Evolutionary conservation across 2,113 vertebrate genomes (phyloP).

Genomic region (Zeus faber): DNA sequence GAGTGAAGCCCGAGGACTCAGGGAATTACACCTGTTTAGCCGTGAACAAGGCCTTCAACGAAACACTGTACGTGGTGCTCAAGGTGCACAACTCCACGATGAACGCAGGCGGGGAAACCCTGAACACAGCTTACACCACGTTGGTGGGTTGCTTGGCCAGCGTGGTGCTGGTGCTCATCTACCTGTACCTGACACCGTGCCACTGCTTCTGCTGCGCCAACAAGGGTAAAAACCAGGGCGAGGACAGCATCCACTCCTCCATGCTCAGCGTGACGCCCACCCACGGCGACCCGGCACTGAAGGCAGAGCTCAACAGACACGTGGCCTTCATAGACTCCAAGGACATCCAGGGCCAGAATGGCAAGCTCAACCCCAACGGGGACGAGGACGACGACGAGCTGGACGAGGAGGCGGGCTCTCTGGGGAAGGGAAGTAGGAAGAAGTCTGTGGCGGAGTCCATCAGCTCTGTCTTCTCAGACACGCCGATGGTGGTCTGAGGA

Average conservation of each 20-base stretch:
- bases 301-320: slow-evolving; percentile 76
- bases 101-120: slow-evolving; percentile 78
- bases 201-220: slow-evolving; percentile 88
- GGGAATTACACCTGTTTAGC: slow-evolving; percentile 91
- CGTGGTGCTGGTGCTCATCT: slow-evolving; percentile 93
- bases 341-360: slow-evolving; percentile 83
- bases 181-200: slow-evolving; percentile 94
- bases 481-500: slow-evolving; percentile 92
- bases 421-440: slow-evolving; percentile 83
- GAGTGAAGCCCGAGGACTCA: slow-evolving; percentile 77
- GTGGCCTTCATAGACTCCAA: slow-evolving; percentile 83
- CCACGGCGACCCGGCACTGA: slow-evolving; percentile 76
- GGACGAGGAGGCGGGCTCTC: slow-evolving; percentile 64
- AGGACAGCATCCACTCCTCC: slow-evolving; percentile 94
- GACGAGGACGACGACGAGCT: slow-evolving; percentile 64
- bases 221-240: slow-evolving; percentile 77
- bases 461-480: slow-evolving; percentile 96
- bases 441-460: slow-evolving; percentile 94
- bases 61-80: slow-evolving; percentile 90
- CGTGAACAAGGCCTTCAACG: slow-evolving; percentile 82
- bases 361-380: slow-evolving; percentile 82
- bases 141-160: slow-evolving; percentile 95
- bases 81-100: slow-evolving; percentile 90
- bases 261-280: slow-evolving; percentile 92
- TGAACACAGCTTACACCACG: slow-evolving; percentile 96